phyloP scores from a whole-genome alignment of 1,140 invertebrate species.

The Lineus longissimus region DNA sequence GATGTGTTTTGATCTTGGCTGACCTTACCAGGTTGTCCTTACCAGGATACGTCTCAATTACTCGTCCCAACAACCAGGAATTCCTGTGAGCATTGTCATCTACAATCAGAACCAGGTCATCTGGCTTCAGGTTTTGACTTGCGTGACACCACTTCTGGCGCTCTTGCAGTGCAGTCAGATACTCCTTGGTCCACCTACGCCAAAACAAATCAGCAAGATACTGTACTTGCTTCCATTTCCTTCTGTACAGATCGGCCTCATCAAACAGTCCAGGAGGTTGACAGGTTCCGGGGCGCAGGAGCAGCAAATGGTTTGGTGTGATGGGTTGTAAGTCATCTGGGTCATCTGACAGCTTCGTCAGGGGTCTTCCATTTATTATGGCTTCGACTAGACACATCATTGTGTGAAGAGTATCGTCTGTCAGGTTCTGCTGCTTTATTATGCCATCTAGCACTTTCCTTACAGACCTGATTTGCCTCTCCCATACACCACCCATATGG shows the following conservation, averaged over 20 bases:
- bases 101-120: conserved; percentile 10
- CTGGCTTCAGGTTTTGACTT: conserved; percentile 9
- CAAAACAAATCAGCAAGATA: conserved; percentile 15
- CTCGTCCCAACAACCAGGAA: conserved; percentile 9
- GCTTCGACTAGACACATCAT: conserved; percentile 1
- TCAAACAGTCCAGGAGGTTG: conserved; percentile 7
- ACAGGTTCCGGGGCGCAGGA: not conserved
- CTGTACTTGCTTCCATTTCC: conserved; percentile 9
- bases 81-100: not conserved
- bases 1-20: conserved; percentile 21
- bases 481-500: conserved; percentile 14
- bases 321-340: not conserved
- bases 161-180: conserved; percentile 6
- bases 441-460: conserved; percentile 3
- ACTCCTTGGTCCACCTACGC: conserved; percentile 15
- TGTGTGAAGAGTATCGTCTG: not conserved
- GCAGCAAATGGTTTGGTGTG: conserved; percentile 8
- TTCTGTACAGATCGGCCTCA: not conserved
- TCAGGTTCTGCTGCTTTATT: conserved; percentile 7
- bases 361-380: conserved; percentile 8
- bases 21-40: conserved; percentile 16
- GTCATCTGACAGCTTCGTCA: not conserved
- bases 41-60: conserved; percentile 6
- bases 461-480: conserved; percentile 9
- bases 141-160: conserved; percentile 13